Evolutionary conservation across 2,888 invertebrate species (phyloP).

Genomic region (Cataglyphis rosenhaueri): DNA sequence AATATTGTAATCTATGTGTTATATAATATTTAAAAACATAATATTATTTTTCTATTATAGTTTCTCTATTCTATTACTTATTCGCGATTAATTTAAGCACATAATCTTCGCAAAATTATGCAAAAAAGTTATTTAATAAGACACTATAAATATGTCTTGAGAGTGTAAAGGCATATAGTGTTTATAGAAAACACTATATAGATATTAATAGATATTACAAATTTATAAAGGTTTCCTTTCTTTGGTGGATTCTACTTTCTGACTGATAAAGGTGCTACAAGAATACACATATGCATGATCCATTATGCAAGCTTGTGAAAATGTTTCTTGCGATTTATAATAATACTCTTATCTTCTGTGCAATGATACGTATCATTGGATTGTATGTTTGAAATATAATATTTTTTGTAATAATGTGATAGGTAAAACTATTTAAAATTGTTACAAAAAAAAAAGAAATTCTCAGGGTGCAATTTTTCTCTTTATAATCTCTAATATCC

Average conservation of each 20-base stretch:
- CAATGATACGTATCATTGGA: slow-evolving; percentile 46
- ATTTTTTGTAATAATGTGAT: slow-evolving; percentile 40
- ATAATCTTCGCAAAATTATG: slow-evolving; percentile 35
- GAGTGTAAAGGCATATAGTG: slow-evolving; percentile 25
- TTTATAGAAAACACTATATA: slow-evolving; percentile 27
- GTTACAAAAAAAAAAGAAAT: slow-evolving; percentile 33
- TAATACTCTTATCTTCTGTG: slow-evolving; percentile 40
- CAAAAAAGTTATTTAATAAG: slow-evolving; percentile 12
- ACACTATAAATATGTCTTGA: slow-evolving; percentile 34
- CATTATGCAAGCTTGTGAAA: slow-evolving; percentile 28
- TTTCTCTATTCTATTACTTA: slow-evolving; percentile 28
- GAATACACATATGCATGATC: slow-evolving; percentile 45
- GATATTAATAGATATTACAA: slow-evolving; percentile 43
- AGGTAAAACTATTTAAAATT: slow-evolving; percentile 46
- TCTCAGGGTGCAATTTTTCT: slow-evolving; percentile 48
- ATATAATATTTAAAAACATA: slow-evolving; percentile 45
- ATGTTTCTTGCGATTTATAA: slow-evolving; percentile 47
- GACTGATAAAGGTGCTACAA: slow-evolving; percentile 53
- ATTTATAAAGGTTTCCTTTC: slow-evolving; percentile 38
- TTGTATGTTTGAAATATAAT: slow-evolving; percentile 48
- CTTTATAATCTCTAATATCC: slow-evolving; percentile 35
- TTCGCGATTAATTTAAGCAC: slow-evolving; percentile 43
- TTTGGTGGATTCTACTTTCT: slow-evolving; percentile 32
- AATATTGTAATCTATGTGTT: slow-evolving; percentile 54
- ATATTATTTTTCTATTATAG: slow-evolving; percentile 45